Base-by-base conservation (phyloP, 2,888 invertebrate species). In the Tetragonula carbonaria region DNA sequence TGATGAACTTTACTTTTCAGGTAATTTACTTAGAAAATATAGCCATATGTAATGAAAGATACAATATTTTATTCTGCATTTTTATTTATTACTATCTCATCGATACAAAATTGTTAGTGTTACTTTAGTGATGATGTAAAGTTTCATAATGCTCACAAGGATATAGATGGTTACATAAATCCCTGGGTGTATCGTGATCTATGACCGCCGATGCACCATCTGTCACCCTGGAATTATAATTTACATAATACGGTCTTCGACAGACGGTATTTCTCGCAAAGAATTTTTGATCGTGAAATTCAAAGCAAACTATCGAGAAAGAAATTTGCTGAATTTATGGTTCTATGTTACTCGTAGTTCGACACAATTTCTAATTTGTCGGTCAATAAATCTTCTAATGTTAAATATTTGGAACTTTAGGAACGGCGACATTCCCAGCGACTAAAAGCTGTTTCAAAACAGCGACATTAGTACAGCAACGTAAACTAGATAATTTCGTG, bases 181-280 rank as follows among this genome's bases (percentile, higher is more conserved):
- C 23, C 59, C 71, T 70, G 38, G 51, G 57, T 78, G 63, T 82
- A 84, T 78, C 70, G 68, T 59, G 70, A 84, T 78, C 77, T 74
- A 84, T 71, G 82, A 82, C 51, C 45, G 82, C 18, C 45, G 71
- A 82, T 82, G 82, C 76, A 76, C 75, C 82, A 82, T 82, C 82
- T 83, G 82, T 82, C 82, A 82, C 82, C 72, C 62, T 62, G 33
- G 72, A 50, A 75, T 75, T 72, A 76, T n/a, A 62, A 82, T 82
- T 82, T 83, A 75, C 82, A 82, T 82, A 82, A 83, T 75, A 82
- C 62, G 72, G 72, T 83, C 71, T 76, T 75, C 82, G 59, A 71
- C 82, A 71, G 75, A 81, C 50, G 74, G 59, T 66, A 71, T 75
- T 74, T 62, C 55, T 72, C 50, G 18, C 57, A 55, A 71, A 14